Evolutionary conservation across 2,113 vertebrate genomes (phyloP).

Genomic region (Aphyosemion australe): DNA sequence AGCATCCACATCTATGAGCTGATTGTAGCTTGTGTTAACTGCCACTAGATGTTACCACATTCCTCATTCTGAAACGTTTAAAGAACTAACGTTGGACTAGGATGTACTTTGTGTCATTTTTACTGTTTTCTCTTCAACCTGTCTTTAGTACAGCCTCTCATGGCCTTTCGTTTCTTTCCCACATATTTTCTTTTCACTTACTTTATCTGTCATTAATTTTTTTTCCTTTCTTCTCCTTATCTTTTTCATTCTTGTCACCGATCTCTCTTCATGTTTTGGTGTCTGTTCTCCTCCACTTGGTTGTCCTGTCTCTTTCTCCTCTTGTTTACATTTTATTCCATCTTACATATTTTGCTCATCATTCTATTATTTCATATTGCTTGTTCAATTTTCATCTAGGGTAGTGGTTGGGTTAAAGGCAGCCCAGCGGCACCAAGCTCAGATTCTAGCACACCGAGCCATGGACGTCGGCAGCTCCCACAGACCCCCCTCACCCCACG

Average conservation of each 20-base stretch:
- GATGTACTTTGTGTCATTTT: conserved; percentile 10
- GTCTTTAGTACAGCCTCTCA: conserved; percentile 66
- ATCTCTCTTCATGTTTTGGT: conserved; percentile 9
- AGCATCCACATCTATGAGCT: too few relatives aligned
- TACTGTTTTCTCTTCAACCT: conserved; percentile 41
- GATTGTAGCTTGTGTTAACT: too few relatives aligned
- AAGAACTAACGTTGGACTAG: not conserved
- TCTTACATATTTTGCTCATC: conserved; percentile 65
- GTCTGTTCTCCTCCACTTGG: conserved; percentile 15
- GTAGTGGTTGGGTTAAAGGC: conserved; percentile 91
- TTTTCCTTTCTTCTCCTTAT: conserved; percentile 6
- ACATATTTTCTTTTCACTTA: conserved; percentile 72
- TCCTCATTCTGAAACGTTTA: too few relatives aligned
- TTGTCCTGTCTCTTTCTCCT: conserved; percentile 1
- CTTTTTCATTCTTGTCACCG: conserved; percentile 6
- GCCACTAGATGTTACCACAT: too few relatives aligned
- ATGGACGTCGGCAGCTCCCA: conserved; percentile 92
- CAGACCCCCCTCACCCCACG: conserved; percentile 91
- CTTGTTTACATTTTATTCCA: conserved; percentile 4
- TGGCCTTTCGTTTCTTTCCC: conserved; percentile 74
- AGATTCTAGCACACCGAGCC: conserved; percentile 89
- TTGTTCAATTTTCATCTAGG: conserved; percentile 91
- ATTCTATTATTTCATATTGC: conserved; percentile 85
- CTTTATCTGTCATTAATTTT: conserved; percentile 20
- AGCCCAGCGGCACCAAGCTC: conserved; percentile 88